A percentile compares a stretch with the other conserved stretches of the same genome.
Conservation (phyloP, 2,797 vertebrate genomes). For the Phaenicophaeus curvirostris region DNA sequence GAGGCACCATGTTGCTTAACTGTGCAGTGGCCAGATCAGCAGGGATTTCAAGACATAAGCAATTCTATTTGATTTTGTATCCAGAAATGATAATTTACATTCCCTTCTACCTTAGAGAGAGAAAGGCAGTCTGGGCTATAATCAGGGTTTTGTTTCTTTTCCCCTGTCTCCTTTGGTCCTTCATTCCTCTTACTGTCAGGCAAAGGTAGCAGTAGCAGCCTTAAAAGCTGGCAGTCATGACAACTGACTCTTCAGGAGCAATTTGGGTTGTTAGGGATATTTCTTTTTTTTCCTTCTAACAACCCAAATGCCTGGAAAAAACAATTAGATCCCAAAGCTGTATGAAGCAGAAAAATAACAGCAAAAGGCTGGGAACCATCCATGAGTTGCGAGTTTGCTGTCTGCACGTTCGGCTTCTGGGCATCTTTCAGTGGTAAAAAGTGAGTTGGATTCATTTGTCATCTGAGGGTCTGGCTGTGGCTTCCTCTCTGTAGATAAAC, state of each 20-base stretch:
- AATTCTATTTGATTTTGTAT: slow-evolving; percentile 65
- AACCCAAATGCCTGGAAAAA: slow-evolving; percentile 10
- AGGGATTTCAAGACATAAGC: slow-evolving; percentile 64
- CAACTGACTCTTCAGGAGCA: slow-evolving; percentile 57
- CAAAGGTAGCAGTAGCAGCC: background rate
- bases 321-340: background rate
- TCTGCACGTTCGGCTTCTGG: background rate
- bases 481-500: background rate
- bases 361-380: background rate
- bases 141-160: background rate
- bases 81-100: slow-evolving; percentile 55
- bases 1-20: slow-evolving; percentile 42
- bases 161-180: slow-evolving; percentile 14
- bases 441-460: background rate
- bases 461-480: background rate
- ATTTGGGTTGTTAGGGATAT: slow-evolving; percentile 9
- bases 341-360: background rate
- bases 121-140: slow-evolving; percentile 36
- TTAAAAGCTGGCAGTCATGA: slow-evolving; percentile 64
- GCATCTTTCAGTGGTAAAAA: background rate
- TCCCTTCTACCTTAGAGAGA: slow-evolving; percentile 27
- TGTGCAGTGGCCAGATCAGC: slow-evolving; percentile 28
- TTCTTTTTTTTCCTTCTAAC: too few relatives aligned
- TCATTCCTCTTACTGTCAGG: slow-evolving; percentile 13
- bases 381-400: background rate